These are phyloP conservation scores for Trilocha varians DNA, from an alignment of 2,888 invertebrate genomes.

Conservation along the genomic window DNA sequence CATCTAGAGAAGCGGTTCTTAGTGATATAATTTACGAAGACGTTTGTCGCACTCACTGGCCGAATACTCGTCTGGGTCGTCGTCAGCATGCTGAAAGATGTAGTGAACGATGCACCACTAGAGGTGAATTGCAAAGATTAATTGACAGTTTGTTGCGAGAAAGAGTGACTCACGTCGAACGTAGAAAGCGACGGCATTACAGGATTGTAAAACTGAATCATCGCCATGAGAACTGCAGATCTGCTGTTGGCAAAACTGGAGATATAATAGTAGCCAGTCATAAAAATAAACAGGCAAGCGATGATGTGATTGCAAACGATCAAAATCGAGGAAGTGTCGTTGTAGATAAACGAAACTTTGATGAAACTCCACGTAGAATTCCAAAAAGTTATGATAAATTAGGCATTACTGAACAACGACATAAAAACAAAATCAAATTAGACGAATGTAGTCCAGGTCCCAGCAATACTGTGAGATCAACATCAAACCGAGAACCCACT, in stretches of 20 bases:
- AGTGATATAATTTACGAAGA: slow-evolving; percentile 69
- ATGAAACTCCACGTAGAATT: slow-evolving; percentile 24
- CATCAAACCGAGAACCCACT: slow-evolving; percentile 35
- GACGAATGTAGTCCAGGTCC: slow-evolving; percentile 51
- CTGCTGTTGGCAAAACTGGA: slow-evolving; percentile 54
- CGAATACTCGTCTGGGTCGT: slow-evolving; percentile 51
- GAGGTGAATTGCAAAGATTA: slow-evolving; percentile 53
- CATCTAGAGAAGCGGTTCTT: slow-evolving; percentile 61
- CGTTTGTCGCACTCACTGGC: slow-evolving; percentile 66
- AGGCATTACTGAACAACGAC: slow-evolving; percentile 22
- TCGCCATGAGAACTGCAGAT: slow-evolving; percentile 52
- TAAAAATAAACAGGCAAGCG: slow-evolving; percentile 42
- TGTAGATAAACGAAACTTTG: slow-evolving; percentile 28
- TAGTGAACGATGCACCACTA: slow-evolving; percentile 43
- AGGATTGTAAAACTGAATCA: slow-evolving; percentile 61
- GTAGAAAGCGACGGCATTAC: slow-evolving; percentile 58
- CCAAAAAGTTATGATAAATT: slow-evolving; percentile 43
- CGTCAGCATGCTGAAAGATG: slow-evolving; percentile 47
- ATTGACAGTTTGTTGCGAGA: slow-evolving; percentile 59
- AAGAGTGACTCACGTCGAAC: slow-evolving; percentile 58
- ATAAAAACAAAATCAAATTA: slow-evolving; percentile 22
- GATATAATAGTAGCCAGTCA: slow-evolving; percentile 66
- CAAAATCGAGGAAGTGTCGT: slow-evolving; percentile 36
- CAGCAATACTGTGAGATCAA: slow-evolving; percentile 35
- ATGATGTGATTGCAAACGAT: slow-evolving; percentile 35